Percentiles rank a stretch among this genome's conserved stretches.
These are phyloP conservation scores for Caprella mutica DNA, from an alignment of 2,888 invertebrate genomes.

Conservation along the genomic window DNA sequence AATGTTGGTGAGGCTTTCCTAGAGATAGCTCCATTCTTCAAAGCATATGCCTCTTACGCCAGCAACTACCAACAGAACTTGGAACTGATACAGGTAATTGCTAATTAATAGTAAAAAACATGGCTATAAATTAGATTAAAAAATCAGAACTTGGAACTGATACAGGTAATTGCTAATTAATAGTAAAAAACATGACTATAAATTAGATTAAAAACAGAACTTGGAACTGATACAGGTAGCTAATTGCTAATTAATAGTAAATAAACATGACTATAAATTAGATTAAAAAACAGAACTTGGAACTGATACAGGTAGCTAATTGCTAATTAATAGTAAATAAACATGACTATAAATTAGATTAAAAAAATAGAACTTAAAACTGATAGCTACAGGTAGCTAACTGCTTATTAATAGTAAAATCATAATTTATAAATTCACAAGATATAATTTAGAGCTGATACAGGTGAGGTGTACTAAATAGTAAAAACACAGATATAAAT, in stretches of 20 bases:
- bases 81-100: conserved; percentile 21
- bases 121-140: too few relatives aligned
- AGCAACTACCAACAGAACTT: conserved; percentile 27
- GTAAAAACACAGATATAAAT: too few relatives aligned
- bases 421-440: too few relatives aligned
- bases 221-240: conserved; percentile 23
- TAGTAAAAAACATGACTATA: too few relatives aligned
- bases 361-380: conserved; percentile 13
- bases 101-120: too few relatives aligned
- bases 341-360: too few relatives aligned
- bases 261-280: too few relatives aligned
- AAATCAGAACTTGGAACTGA: conserved; percentile 13
- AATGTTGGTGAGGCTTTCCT: conserved; percentile 26
- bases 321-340: too few relatives aligned
- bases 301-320: conserved; percentile 20
- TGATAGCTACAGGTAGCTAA: conserved; percentile 26
- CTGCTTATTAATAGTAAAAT: too few relatives aligned
- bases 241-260: too few relatives aligned
- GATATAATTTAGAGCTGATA: conserved; percentile 15
- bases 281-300: conserved; percentile 15
- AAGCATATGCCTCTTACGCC: conserved; percentile 27
- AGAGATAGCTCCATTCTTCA: conserved; percentile 26
- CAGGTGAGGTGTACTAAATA: too few relatives aligned
- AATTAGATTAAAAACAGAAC: too few relatives aligned
- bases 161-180: conserved; percentile 24